Conservation (phyloP, 1,140 invertebrate genomes). For the Pygmarrhopalites habei region DNA sequence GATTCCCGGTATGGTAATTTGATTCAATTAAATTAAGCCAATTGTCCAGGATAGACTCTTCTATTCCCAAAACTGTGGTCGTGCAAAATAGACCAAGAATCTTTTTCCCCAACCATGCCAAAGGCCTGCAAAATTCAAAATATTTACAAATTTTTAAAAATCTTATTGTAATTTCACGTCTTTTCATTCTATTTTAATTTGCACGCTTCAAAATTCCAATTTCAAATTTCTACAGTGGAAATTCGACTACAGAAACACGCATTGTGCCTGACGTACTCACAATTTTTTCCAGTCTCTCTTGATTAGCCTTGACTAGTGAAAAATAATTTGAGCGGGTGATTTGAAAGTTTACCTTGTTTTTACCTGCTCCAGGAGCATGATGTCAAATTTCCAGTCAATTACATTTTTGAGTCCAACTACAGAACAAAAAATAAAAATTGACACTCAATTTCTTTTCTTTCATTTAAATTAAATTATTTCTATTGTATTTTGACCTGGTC, state of each 20-base stretch:
- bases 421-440: too few relatives aligned
- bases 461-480: too few relatives aligned
- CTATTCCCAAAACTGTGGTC: constrained; percentile 65
- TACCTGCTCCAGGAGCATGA: neutral
- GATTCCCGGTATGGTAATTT: constrained; percentile 79
- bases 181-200: neutral
- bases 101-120: constrained; percentile 75
- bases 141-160: neutral
- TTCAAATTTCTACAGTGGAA: too few relatives aligned
- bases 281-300: too few relatives aligned
- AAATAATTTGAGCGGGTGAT: too few relatives aligned
- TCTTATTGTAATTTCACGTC: neutral
- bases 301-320: neutral
- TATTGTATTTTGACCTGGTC: too few relatives aligned
- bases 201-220: too few relatives aligned
- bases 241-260: too few relatives aligned
- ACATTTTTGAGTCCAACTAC: neutral
- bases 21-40: constrained; percentile 88
- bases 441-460: too few relatives aligned
- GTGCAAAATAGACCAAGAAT: constrained; percentile 74
- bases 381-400: constrained; percentile 2
- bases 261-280: too few relatives aligned
- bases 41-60: constrained; percentile 72
- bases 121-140: constrained; percentile 47
- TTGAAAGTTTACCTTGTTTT: constrained; percentile 1